Base-by-base conservation (phyloP, 2,797 vertebrate species). In the Trichosurus vulpecula region DNA sequence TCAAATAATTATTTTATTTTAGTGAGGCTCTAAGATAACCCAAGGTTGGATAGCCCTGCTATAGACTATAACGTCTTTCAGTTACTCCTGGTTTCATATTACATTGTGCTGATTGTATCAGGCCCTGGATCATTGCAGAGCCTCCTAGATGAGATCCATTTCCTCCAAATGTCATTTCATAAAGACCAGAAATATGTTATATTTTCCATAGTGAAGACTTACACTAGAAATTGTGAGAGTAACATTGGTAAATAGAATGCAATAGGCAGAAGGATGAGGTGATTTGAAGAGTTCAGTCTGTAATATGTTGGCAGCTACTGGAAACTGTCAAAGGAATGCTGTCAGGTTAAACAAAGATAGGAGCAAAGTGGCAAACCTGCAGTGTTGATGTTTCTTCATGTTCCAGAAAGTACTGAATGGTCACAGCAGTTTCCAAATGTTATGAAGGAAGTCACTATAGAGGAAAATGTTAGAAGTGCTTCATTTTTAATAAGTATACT, bases 131-230 rank as follows among this genome's bases (percentile, higher is more conserved):
- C 61, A 41, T 19, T 74, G 35, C 61, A 74, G 35, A 74, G 6
- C 16, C 14, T 74, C 35, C 35, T n/a, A 41, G 35, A 41, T 41
- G 35, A 90, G 30, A 89, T 93, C 90, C 53, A 81, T 66, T 74
- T 93, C 53, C 89, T 57, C 47, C 22, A 92, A 94, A 53, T 22
- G 22, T 90, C 47, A 35, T 94, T 96, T 96, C 47, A 92, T 56
- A 91, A 92, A 87, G 93, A 31, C 12, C 47, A 96, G 90, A 41
- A 31, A 87, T 14, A 91, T 95, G 93, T 95, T 53, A 66, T 11
- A 92, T 96, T 93, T 95, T 47, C 89, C 52, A 94, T 41, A 91
- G 35, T 55, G 27, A 4, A 94, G 30, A 19, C 47, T 54, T 47
- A 55, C 8, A 52, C 41, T 90, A 35, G 29, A 91, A 96, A 96